phyloP scores from a whole-genome alignment of 1,140 invertebrate species.

The Odontomachus brunneus region DNA sequence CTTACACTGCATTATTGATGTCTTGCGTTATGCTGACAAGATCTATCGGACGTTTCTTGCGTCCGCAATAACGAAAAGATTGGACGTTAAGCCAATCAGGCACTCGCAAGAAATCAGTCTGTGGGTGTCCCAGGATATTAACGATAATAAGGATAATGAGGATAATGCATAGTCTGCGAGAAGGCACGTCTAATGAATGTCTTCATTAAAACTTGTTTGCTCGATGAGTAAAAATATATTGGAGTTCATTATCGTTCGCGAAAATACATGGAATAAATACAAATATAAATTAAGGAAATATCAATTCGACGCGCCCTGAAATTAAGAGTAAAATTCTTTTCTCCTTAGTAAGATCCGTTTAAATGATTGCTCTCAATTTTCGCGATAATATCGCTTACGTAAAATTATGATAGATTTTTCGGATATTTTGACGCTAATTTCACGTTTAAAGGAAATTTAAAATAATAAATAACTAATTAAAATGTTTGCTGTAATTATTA shows the following conservation, averaged over 20 bases:
- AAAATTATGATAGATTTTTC: too few species aligned
- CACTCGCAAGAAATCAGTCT: conserved; percentile 32
- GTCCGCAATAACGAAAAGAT: conserved; percentile 16
- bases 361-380: too few species aligned
- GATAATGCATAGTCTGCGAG: conserved; percentile 51
- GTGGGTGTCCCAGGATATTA: conserved; percentile 48
- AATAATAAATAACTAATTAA: too few species aligned
- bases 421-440: too few species aligned
- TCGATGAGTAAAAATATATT: conserved; percentile 9
- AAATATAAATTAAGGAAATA: conserved; percentile 9
- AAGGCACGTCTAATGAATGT: conserved; percentile 34
- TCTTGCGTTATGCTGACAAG: neutral
- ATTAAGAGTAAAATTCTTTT: too few species aligned
- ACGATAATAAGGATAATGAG: conserved; percentile 49
- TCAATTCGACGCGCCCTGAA: neutral
- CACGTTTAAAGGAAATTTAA: too few species aligned
- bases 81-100: conserved; percentile 38
- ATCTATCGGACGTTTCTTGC: conserved; percentile 35
- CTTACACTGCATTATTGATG: neutral
- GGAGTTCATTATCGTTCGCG: neutral
- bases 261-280: neutral
- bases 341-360: too few species aligned
- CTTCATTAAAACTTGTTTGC: conserved; percentile 19
- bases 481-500: too few species aligned
- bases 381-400: too few species aligned